phyloP scores from a whole-genome alignment of 2,888 invertebrate species.

The Leucoma salicis region DNA sequence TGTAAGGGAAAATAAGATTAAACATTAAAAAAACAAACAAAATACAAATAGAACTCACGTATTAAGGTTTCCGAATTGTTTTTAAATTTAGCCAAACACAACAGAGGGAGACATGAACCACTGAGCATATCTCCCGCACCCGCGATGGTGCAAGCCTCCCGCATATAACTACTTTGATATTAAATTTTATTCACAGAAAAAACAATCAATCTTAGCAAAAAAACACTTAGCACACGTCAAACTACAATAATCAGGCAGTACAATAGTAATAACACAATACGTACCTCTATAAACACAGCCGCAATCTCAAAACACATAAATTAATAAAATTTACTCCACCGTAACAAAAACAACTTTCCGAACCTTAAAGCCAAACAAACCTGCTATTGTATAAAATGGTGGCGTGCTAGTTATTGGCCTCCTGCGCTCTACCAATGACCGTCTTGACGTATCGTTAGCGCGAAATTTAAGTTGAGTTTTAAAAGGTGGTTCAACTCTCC shows the following conservation, averaged over 20 bases:
- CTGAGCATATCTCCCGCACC: background rate
- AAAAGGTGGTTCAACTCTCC: background rate
- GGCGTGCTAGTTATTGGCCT: no score
- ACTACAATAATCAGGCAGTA: background rate
- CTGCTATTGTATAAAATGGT: no score
- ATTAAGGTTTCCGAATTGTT: no score
- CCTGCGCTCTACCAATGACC: no score
- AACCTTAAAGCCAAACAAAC: no score
- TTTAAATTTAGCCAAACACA: background rate
- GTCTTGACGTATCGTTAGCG: background rate
- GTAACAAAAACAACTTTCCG: background rate
- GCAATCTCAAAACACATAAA: background rate
- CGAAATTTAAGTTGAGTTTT: background rate
- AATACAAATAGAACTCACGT: background rate
- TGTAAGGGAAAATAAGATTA: background rate
- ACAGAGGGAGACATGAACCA: slow-evolving; percentile 1
- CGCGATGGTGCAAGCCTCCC: background rate
- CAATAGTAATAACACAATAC: no score
- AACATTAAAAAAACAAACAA: background rate
- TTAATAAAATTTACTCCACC: background rate
- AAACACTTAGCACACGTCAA: background rate
- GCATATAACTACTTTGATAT: background rate
- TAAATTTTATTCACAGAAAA: background rate
- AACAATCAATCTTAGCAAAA: background rate
- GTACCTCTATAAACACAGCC: no score